Base-by-base conservation (phyloP, 1,140 invertebrate species). In the Bombus consobrinus region DNA sequence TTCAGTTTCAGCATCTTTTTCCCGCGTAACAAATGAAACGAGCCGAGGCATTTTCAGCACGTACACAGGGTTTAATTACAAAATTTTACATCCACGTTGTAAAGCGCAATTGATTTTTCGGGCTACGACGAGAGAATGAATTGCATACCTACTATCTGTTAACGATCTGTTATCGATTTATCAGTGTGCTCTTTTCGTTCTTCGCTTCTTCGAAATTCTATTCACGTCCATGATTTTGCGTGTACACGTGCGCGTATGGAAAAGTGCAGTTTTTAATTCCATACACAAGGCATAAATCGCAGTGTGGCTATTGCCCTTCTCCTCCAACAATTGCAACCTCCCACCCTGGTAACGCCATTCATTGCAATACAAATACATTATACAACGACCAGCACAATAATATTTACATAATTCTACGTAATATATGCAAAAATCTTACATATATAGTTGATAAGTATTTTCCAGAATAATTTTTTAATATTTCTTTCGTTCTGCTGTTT, bases 81-180 rank as follows among this genome's bases (percentile, higher is more conserved):
- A 13, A 69, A 80, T 80, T 80, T 80, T 57, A 37, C 77, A 53
- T 80, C 12, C 25, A 37, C 34, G 18, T 13, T 13, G 77, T 69
- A 47, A 39, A 43, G 22, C 22, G 3, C 69, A 34, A 74, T 74
- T 82, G 80, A 82, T 74, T 82, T 74, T 43, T 32, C 28, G 28
- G 39, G 39, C 37, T 22, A 15, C 39, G 12, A 34, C 43, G 34
- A 12, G 34, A 39, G 18, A 81, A 81, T 47, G 66, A 57, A 32
- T 75, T 69, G 47, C 25, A 13, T 28, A 47, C 32, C 28, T 28
- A 62, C 28, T 22, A 73, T 64, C 78, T 41, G 71, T 88, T 84
- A 84, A 88, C 86, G 81, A 88, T 88, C 64, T 74, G 81, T 85
- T 80, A 88, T 85, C 86, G 81, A 85, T 88, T 80, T 88, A 88